These are phyloP conservation scores for Stegophylla sp. DNA, from an alignment of 2,888 invertebrate species.

Conservation along the genomic window DNA sequence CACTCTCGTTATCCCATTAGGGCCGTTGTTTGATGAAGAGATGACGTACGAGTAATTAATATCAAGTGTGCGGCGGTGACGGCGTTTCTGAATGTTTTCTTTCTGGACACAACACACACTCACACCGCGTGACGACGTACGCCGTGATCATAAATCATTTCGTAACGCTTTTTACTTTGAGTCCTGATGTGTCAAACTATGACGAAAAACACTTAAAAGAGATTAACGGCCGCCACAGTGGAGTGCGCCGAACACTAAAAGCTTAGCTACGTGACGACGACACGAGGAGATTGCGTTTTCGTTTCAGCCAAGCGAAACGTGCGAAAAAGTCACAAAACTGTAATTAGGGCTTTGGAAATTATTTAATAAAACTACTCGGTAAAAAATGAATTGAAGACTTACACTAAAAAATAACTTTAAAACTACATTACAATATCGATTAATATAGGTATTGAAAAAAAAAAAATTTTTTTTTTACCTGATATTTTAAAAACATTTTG, in stretches of 20 bases:
- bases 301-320: neutral
- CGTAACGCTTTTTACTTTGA: neutral
- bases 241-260: neutral
- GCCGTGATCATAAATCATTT: constrained; percentile 14
- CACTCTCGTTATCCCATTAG: neutral
- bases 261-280: neutral
- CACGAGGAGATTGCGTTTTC: neutral
- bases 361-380: too few relatives aligned
- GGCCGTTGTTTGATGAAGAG: neutral
- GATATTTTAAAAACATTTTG: too few relatives aligned
- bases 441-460: too few relatives aligned
- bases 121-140: neutral
- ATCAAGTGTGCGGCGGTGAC: neutral
- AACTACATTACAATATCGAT: too few relatives aligned
- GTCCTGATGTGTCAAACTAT: constrained; percentile 1
- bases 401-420: too few relatives aligned
- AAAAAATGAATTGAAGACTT: too few relatives aligned
- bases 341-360: too few relatives aligned
- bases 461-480: too few relatives aligned
- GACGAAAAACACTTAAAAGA: constrained; percentile 15
- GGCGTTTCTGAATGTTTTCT: neutral
- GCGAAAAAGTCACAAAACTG: neutral
- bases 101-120: neutral
- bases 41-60: neutral
- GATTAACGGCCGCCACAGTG: neutral